A percentile compares a stretch with the other conserved stretches of the same genome.
Evolutionary conservation across 2,797 vertebrate species (phyloP).

Genomic region (Bovichtus variegatus): DNA sequence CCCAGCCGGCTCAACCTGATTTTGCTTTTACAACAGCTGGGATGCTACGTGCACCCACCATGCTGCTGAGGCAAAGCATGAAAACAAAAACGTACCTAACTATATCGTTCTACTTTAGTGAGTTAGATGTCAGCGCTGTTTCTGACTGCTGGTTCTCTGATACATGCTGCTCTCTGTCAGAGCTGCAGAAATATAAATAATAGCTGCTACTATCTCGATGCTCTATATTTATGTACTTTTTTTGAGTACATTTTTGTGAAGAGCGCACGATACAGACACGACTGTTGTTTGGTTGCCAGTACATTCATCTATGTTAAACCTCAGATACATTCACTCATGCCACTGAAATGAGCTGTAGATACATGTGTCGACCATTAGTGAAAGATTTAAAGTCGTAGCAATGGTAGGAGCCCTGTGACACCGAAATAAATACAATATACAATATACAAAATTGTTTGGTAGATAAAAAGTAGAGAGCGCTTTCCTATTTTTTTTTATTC

Average conservation of each 20-base stretch:
- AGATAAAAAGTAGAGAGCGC: neutral
- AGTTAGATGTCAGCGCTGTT: slow-evolving; percentile 1
- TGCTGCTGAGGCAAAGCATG: slow-evolving; percentile 9
- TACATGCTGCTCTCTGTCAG: slow-evolving; percentile 12
- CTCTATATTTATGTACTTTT: neutral
- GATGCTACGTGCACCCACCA: slow-evolving; percentile 25
- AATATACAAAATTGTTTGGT: neutral
- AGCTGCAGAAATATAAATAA: slow-evolving; percentile 18
- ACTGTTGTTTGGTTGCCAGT: neutral
- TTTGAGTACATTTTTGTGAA: neutral
- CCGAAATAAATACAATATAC: neutral
- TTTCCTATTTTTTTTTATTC: neutral
- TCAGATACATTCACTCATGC: neutral
- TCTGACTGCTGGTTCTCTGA: slow-evolving; percentile 21
- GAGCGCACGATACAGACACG: neutral
- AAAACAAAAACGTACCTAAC: slow-evolving; percentile 20
- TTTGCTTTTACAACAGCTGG: slow-evolving; percentile 60
- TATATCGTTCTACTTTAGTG: slow-evolving; percentile 10
- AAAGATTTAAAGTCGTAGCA: neutral
- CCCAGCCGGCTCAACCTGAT: slow-evolving; percentile 61
- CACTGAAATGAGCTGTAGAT: neutral
- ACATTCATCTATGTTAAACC: neutral
- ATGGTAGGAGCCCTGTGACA: neutral
- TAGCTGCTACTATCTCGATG: neutral
- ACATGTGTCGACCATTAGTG: neutral